Evolutionary conservation across 2,113 vertebrate species (phyloP).

Genomic region (Pangasianodon hypophthalmus): DNA sequence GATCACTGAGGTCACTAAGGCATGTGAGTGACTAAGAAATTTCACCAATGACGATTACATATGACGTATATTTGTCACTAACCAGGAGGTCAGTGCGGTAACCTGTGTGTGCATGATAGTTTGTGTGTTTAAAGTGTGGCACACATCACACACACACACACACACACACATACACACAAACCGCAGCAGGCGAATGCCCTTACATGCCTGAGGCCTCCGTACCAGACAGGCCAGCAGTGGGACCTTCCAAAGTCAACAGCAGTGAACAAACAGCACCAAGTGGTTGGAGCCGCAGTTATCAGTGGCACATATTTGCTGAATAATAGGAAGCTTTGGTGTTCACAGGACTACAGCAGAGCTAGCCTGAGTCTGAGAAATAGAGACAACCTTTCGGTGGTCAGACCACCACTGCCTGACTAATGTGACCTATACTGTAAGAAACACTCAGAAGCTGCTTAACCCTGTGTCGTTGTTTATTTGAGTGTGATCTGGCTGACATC

Average conservation of each 20-base stretch:
- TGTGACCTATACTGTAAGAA: conserved; percentile 7
- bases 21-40: conserved; percentile 38
- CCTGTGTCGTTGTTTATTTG: background rate
- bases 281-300: conserved; percentile 41
- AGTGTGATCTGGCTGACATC: conserved; percentile 29
- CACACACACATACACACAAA: conserved; percentile 34
- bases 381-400: background rate
- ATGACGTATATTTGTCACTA: conserved; percentile 54
- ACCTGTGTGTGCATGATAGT: conserved; percentile 35
- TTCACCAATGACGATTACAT: conserved; percentile 44
- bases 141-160: conserved; percentile 20
- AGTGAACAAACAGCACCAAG: conserved; percentile 47
- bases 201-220: conserved; percentile 43
- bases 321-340: conserved; percentile 36
- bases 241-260: conserved; percentile 50
- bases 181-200: conserved; percentile 34
- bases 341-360: background rate
- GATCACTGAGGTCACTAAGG: conserved; percentile 26
- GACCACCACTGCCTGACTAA: background rate
- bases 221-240: conserved; percentile 30
- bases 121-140: conserved; percentile 1
- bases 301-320: conserved; percentile 43
- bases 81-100: conserved; percentile 47
- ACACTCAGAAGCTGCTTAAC: conserved; percentile 21
- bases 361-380: background rate